Evolutionary conservation across 2,888 invertebrate species (phyloP).

Genomic region (Parnassius orleans): DNA sequence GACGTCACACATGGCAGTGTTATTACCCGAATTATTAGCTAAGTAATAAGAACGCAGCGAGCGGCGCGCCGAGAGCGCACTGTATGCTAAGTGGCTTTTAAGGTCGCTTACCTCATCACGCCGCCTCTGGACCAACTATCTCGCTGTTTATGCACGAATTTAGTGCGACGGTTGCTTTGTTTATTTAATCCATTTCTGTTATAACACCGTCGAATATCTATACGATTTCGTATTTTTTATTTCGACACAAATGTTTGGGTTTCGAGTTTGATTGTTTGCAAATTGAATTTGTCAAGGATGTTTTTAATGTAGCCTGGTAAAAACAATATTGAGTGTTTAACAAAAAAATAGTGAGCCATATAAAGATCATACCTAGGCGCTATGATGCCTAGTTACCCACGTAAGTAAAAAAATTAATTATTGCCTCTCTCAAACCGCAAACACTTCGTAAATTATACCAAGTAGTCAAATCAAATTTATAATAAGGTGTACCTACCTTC

Average conservation of each 20-base stretch:
- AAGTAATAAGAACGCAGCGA: constrained; percentile 70
- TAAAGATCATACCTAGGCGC: constrained; percentile 40
- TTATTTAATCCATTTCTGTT: constrained; percentile 50
- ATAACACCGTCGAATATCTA: constrained; percentile 30
- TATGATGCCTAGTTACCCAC: constrained; percentile 43
- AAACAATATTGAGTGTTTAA: constrained; percentile 29
- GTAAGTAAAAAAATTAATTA: constrained; percentile 53
- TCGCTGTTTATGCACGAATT: constrained; percentile 59
- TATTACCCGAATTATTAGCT: constrained; percentile 63
- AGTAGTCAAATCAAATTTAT: constrained; percentile 12
- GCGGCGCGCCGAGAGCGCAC: constrained; percentile 53
- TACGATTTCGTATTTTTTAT: constrained; percentile 24
- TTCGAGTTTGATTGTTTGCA: constrained; percentile 30
- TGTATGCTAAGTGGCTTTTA: constrained; percentile 73
- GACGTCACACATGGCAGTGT: constrained; percentile 34
- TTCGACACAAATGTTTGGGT: constrained; percentile 29
- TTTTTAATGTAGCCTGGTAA: constrained; percentile 25
- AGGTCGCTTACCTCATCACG: constrained; percentile 77
- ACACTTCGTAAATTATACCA: constrained; percentile 27
- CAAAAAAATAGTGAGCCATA: constrained; percentile 50
- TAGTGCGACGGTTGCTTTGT: constrained; percentile 49
- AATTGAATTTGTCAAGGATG: constrained; percentile 29
- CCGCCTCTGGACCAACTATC: constrained; percentile 52
- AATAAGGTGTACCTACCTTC: constrained; percentile 9
- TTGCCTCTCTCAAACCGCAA: constrained; percentile 40